Evolutionary conservation across 2,888 invertebrate genomes (phyloP).

Genomic region (Meiosimyza decipiens): DNA sequence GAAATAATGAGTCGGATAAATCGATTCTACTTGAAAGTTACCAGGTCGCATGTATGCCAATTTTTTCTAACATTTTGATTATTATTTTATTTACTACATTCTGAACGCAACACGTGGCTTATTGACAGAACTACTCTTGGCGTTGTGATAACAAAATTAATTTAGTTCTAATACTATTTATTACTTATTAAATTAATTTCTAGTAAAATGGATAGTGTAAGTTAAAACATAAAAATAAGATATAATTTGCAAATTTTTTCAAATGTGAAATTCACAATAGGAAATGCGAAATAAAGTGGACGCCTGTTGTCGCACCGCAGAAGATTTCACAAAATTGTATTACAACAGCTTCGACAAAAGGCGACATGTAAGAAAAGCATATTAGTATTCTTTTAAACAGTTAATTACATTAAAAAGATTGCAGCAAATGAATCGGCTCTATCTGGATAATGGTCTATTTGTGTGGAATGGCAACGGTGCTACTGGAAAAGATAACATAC

Average conservation of each 20-base stretch:
- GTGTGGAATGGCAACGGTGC: constrained; percentile 94
- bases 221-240: neutral
- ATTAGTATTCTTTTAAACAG: neutral
- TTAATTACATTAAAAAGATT: constrained; percentile 42
- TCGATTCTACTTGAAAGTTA: too few relatives aligned
- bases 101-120: too few relatives aligned
- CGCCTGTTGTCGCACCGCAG: constrained; percentile 85
- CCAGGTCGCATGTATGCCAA: too few relatives aligned
- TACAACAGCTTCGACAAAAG: constrained; percentile 90
- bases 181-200: too few relatives aligned
- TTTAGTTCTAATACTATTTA: too few relatives aligned
- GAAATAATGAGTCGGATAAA: too few relatives aligned
- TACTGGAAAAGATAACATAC: constrained; percentile 82
- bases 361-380: constrained; percentile 74
- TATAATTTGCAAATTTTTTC: neutral
- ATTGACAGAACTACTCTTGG: too few relatives aligned
- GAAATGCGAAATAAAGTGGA: constrained; percentile 76
- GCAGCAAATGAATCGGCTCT: constrained; percentile 81
- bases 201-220: constrained; percentile 25
- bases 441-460: constrained; percentile 84
- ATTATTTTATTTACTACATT: too few relatives aligned
- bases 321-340: constrained; percentile 89
- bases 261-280: constrained; percentile 60
- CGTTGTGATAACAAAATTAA: too few relatives aligned
- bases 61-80: too few relatives aligned